A percentile compares a stretch with the other conserved stretches of the same genome.
These are phyloP conservation scores for Mystacornis crossleyi DNA, from an alignment of 2,113 vertebrate species.

Conservation along the genomic window DNA sequence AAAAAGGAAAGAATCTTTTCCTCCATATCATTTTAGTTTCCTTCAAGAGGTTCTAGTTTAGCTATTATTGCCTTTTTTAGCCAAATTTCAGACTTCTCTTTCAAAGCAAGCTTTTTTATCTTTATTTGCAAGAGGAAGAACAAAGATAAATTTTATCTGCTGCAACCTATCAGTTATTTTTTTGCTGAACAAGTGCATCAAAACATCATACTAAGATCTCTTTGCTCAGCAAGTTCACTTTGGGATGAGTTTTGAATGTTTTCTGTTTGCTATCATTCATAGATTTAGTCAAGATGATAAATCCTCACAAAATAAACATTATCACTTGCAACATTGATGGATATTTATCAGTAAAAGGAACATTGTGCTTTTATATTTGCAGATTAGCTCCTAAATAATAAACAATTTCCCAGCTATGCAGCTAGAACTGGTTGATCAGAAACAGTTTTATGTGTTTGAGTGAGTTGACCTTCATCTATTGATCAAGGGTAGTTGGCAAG, in stretches of 20 bases:
- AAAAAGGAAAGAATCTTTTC: neutral
- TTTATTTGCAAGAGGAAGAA: neutral
- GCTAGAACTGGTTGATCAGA: slow-evolving; percentile 41
- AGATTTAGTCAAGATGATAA: neutral
- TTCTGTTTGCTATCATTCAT: neutral
- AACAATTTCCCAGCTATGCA: neutral
- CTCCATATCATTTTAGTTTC: neutral
- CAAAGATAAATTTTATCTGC: neutral
- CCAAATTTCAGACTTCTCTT: neutral
- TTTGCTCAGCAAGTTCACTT: neutral
- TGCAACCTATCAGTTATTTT: neutral
- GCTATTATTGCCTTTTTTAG: neutral
- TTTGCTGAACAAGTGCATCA: neutral
- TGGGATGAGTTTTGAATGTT: neutral
- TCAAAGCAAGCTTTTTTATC: neutral
- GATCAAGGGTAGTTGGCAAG: slow-evolving; percentile 53
- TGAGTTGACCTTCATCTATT: slow-evolving; percentile 46
- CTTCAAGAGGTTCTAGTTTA: neutral
- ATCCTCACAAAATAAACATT: neutral
- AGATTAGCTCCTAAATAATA: slow-evolving; percentile 26
- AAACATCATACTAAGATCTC: neutral
- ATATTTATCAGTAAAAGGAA: slow-evolving; percentile 24
- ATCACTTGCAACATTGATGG: neutral
- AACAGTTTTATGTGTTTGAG: slow-evolving; percentile 23
- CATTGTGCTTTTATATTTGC: slow-evolving; percentile 6